Evolutionary conservation across 2,888 invertebrate genomes (phyloP).

Genomic region (Cryptus armator): DNA sequence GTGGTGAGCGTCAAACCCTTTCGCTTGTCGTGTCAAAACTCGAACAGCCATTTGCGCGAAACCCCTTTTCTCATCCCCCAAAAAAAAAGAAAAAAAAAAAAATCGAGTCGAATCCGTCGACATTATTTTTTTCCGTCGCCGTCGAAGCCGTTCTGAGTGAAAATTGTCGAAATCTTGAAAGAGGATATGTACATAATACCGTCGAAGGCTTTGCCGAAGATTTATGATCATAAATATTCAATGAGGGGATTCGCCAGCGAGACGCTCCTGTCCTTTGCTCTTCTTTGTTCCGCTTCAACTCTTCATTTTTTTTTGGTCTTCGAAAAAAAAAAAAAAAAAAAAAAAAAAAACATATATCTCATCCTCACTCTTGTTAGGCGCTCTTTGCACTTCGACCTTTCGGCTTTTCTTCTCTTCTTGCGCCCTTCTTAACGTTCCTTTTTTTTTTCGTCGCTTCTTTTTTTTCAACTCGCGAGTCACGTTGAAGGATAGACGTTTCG

Average conservation of each 20-base stretch:
- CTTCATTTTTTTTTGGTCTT: slow-evolving; percentile 17
- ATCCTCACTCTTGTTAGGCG: slow-evolving; percentile 31
- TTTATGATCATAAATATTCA: slow-evolving; percentile 65
- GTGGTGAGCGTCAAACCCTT: slow-evolving; percentile 68
- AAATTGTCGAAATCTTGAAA: slow-evolving; percentile 57
- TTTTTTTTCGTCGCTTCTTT: too few relatives aligned
- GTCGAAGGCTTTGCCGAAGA: slow-evolving; percentile 48
- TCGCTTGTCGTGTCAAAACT: background rate
- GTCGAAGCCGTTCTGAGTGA: slow-evolving; percentile 31
- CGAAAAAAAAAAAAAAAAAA: background rate
- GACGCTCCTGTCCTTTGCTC: background rate
- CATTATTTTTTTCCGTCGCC: background rate
- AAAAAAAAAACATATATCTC: background rate
- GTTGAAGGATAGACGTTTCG: slow-evolving; percentile 54
- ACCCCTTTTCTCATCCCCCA: background rate
- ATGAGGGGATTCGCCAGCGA: slow-evolving; percentile 47
- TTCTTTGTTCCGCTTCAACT: slow-evolving; percentile 26
- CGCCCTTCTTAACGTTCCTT: background rate
- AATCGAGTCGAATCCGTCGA: background rate
- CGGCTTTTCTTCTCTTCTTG: slow-evolving; percentile 21
- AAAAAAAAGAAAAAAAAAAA: too few relatives aligned
- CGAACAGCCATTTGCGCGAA: background rate
- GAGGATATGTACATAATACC: slow-evolving; percentile 50
- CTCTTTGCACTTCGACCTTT: slow-evolving; percentile 57
- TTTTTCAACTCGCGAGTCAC: slow-evolving; percentile 24